A percentile compares a stretch with the other conserved stretches of the same genome.
Evolutionary conservation across 2,888 invertebrate genomes (phyloP).

Genomic region (Limnephilus marmoratus): DNA sequence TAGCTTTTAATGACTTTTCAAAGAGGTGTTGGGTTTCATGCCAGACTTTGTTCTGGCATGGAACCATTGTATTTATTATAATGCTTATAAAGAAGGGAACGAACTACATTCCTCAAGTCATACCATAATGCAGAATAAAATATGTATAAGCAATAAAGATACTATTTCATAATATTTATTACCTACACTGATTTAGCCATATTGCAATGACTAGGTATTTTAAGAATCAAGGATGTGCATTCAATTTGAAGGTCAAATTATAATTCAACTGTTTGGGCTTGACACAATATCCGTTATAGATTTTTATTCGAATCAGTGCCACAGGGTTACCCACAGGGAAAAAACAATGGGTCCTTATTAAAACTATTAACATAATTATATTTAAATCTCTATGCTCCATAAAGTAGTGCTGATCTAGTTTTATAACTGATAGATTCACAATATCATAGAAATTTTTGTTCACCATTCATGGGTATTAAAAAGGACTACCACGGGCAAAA

Average conservation of each 20-base stretch:
- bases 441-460: neutral
- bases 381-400: neutral
- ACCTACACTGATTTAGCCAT: neutral
- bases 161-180: neutral
- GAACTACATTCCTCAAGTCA: too few relatives aligned
- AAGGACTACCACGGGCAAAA: too few relatives aligned
- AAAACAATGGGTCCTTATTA: neutral
- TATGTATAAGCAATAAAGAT: too few relatives aligned
- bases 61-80: too few relatives aligned
- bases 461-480: too few relatives aligned
- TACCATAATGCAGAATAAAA: too few relatives aligned
- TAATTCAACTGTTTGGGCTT: neutral
- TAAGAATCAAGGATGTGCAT: neutral
- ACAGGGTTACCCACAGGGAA: neutral
- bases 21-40: too few relatives aligned
- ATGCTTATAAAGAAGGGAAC: too few relatives aligned
- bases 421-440: neutral
- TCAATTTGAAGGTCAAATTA: neutral
- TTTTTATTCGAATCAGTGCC: neutral
- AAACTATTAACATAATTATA: neutral
- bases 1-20: too few relatives aligned
- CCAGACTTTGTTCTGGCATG: too few relatives aligned
- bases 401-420: neutral
- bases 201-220: neutral
- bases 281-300: neutral